Percentiles rank a stretch among this genome's conserved stretches.
Conservation (phyloP, 2,888 invertebrate species). For the Thera obeliscata region DNA sequence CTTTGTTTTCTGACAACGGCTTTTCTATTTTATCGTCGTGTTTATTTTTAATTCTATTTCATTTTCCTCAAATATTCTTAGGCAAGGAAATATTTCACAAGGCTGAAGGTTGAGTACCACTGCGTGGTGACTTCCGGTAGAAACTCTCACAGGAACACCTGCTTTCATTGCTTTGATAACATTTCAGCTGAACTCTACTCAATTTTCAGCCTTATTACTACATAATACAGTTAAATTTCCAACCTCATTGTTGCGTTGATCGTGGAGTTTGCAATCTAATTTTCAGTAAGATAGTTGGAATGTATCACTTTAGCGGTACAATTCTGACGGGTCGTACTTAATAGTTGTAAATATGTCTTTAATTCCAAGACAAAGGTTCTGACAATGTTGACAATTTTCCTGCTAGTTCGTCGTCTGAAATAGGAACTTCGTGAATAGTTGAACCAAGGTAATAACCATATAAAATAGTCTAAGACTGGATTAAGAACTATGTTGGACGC, state of each 20-base stretch:
- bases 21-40: too few relatives aligned
- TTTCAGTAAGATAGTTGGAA: conserved; percentile 14
- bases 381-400: too few relatives aligned
- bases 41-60: too few relatives aligned
- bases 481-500: too few relatives aligned
- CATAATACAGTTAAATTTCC: conserved; percentile 13
- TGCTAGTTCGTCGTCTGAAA: too few relatives aligned
- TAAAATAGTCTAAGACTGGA: too few relatives aligned
- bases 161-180: conserved; percentile 46
- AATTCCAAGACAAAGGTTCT: too few relatives aligned
- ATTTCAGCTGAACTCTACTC: conserved; percentile 10
- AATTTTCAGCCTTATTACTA: conserved; percentile 6
- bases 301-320: not conserved
- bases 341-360: not conserved
- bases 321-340: not conserved
- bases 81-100: not conserved
- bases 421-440: too few relatives aligned
- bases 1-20: too few relatives aligned
- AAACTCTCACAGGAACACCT: conserved; percentile 58
- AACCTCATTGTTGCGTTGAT: not conserved
- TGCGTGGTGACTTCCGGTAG: conserved; percentile 64
- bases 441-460: too few relatives aligned
- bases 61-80: too few relatives aligned
- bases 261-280: conserved; percentile 12
- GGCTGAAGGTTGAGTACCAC: conserved; percentile 20